phyloP scores from a whole-genome alignment of 2,797 vertebrate species.

The Momotus momota region DNA sequence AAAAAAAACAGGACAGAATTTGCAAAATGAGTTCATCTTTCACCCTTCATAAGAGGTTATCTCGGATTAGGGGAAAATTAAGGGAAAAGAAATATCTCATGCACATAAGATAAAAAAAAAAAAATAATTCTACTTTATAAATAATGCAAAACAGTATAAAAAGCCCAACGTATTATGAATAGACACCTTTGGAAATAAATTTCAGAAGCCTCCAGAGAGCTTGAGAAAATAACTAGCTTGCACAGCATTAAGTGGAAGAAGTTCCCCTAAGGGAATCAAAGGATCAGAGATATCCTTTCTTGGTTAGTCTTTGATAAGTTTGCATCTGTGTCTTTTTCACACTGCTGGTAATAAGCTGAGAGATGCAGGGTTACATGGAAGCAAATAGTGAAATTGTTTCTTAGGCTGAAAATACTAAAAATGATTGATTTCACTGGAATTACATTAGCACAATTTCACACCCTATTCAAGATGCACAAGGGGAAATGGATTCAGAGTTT shows the following conservation, averaged over 20 bases:
- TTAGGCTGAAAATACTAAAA: background rate
- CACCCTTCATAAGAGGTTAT: background rate
- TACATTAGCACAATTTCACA: slow-evolving; percentile 34
- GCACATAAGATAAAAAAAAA: background rate
- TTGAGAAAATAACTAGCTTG: slow-evolving; percentile 62
- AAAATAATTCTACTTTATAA: slow-evolving; percentile 31
- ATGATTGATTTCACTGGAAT: slow-evolving; percentile 26
- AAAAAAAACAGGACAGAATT: slow-evolving; percentile 22
- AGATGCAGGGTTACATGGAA: slow-evolving; percentile 6
- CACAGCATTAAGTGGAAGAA: slow-evolving; percentile 62
- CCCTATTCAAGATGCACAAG: background rate
- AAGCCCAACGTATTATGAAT: background rate
- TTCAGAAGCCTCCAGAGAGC: slow-evolving; percentile 69
- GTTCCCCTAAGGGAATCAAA: slow-evolving; percentile 62
- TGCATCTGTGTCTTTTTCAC: slow-evolving; percentile 46
- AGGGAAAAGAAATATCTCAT: background rate
- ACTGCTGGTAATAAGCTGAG: slow-evolving; percentile 32
- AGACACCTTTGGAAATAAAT: slow-evolving; percentile 73
- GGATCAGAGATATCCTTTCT: slow-evolving; percentile 62
- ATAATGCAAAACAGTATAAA: slow-evolving; percentile 27
- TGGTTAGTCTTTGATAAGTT: slow-evolving; percentile 67
- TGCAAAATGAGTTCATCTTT: slow-evolving; percentile 17
- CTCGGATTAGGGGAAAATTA: background rate
- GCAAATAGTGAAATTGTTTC: slow-evolving; percentile 30
- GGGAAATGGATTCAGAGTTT: background rate